Base-by-base conservation (phyloP, 2,113 vertebrate genomes). In the Gymnobelideus leadbeateri region DNA sequence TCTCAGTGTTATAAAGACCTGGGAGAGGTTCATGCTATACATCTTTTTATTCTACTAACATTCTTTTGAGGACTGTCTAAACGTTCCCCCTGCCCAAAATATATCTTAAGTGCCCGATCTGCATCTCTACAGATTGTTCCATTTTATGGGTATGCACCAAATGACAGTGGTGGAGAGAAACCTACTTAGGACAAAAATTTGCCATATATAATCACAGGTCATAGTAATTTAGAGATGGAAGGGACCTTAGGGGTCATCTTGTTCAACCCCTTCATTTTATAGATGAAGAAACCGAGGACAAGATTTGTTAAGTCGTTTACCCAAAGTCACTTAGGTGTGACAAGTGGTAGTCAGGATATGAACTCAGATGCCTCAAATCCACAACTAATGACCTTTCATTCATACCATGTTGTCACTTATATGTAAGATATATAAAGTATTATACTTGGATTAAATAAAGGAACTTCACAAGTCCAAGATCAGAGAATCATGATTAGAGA, bases 1-100 rank as follows among this genome's bases (percentile, higher is more conserved):
- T 89, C 95, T 28, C 16, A 12, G 92, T 61, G 89, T n/a, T 55
- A 51, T 28, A 25, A 92, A 95, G 95, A 31, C 47, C 89, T 43
- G 68, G 19, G 16, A 84, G 19, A 84, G n/a, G n/a, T 84, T 43
- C 68, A 84, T 84, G 19, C n/a, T 84, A 84, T 43, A 43, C n/a
- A 7, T 43, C 19, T 84, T 0, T 43, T 84, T 16, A 6, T 21
- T 84, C 31, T 37, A 68, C 12, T 68, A 68, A 16, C 28, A 68
- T n/a, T 68, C 21, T 31, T 68, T 68, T 68, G 31, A 68, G 31
- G 11, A 37, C 3, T 68, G 3, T 68, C 61, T 68, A 68, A 68
- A 68, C 37, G 31, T 37, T 16, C 61, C 31, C 3, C 1, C 61
- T 37, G 31, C 12, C 31, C 61, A 68, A n/a, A 68, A 68, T 37